phyloP scores from a whole-genome alignment of 92 coral and sea anemone species.

The Phymanthus crucifer region DNA sequence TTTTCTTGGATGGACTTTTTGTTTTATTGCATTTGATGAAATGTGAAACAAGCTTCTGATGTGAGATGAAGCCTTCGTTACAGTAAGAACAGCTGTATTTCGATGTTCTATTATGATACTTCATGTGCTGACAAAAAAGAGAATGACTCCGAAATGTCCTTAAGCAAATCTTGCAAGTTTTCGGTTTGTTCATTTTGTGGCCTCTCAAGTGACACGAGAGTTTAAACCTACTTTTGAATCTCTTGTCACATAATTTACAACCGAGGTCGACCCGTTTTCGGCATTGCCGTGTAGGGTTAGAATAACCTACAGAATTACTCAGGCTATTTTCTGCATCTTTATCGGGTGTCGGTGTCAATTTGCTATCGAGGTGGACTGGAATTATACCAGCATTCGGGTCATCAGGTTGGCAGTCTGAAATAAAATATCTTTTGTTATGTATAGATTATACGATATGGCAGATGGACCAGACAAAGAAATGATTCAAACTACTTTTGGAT shows the following conservation, averaged over 20 bases:
- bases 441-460: no score
- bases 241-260: neutral
- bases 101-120: neutral
- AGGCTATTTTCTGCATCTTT: neutral
- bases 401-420: neutral
- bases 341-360: neutral
- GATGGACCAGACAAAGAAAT: no score
- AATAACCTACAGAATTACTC: neutral
- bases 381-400: neutral
- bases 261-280: neutral
- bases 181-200: neutral
- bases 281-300: neutral
- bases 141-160: neutral
- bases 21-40: neutral
- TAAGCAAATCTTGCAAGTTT: neutral
- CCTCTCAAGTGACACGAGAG: neutral
- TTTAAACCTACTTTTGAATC: neutral
- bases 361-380: neutral
- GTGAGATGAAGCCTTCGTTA: constrained; percentile 1
- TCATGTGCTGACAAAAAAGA: neutral
- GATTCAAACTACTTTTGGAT: no score
- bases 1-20: neutral
- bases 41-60: constrained; percentile 3
- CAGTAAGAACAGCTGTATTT: neutral
- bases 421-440: no score